Base-by-base conservation (phyloP, 1,140 invertebrate species). In the Micrasema minimum region DNA sequence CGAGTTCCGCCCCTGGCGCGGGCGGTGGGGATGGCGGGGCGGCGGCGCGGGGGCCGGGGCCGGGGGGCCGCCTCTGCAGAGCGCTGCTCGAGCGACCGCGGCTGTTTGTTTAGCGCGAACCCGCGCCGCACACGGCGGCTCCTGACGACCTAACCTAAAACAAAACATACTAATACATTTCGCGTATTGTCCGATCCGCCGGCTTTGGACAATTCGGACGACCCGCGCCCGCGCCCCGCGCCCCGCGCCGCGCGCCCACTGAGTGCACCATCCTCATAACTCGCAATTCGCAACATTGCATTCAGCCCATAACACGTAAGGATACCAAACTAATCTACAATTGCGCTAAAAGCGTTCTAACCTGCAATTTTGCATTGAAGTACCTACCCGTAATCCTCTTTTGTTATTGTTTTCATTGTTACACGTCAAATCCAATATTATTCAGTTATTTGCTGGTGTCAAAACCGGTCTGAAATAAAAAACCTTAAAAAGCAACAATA, bases 71-170 rank as follows among this genome's bases (percentile, higher is more conserved):
- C 65, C 31, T 18, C 0, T 10, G 59, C 59, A 16, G 59, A 22
- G 38, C 43, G 43, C 59, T 18, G 35, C 22, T 43, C 31, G 71
- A 31, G 59, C 31, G 46, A 66, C 67, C 69, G 59, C 31, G 46
- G 71, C 67, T 73, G 72, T 73, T 73, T 69, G 72, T 66, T 65
- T 62, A 50, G 72, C 37, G 66, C 72, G 61, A 61, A 62, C 61
- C 31, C 45, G 45, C 53, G 67, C 53, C 57, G 57, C 61, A 66
- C 67, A 57, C 67, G 38, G 59, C 59, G 59, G 43, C 59, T 64
- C 59, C 59, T 41, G 57, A 45, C 43, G 38, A 64, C 59, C 22
- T 64, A 64, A 64, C 59, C 43, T 64, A 55, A 16, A 31, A 53
- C 65, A 23, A 51, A 66, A 55, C 65, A n/a, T n/a, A n/a, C n/a